Percentiles rank a stretch among this genome's conserved stretches.
Evolutionary conservation across 2,888 invertebrate species (phyloP).

Genomic region (Tenthredo distinguenda): DNA sequence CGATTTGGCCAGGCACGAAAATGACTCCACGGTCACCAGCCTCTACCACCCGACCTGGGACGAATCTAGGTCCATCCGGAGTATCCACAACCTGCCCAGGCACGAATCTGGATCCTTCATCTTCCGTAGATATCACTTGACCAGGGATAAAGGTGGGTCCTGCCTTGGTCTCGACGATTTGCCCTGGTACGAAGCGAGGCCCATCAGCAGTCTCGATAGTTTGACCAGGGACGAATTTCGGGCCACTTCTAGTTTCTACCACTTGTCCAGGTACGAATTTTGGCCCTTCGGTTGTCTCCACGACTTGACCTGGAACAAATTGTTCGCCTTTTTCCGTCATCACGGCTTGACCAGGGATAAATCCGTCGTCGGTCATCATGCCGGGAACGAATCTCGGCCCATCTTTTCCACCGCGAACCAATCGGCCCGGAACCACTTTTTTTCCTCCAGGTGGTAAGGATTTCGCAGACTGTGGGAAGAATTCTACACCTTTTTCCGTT

Average conservation of each 20-base stretch:
- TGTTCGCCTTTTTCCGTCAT: constrained; percentile 86
- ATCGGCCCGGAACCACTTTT: constrained; percentile 82
- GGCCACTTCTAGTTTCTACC: constrained; percentile 84
- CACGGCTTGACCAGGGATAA: constrained; percentile 86
- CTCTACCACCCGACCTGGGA: constrained; percentile 79
- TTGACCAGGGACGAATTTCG: constrained; percentile 86
- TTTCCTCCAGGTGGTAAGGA: constrained; percentile 80
- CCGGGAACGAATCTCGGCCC: constrained; percentile 86
- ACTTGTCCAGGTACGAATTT: constrained; percentile 90
- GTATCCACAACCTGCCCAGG: constrained; percentile 87
- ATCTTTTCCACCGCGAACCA: constrained; percentile 82
- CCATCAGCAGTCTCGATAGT: constrained; percentile 86
- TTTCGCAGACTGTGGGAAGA: constrained; percentile 81
- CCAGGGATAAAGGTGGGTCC: constrained; percentile 90
- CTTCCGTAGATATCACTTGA: constrained; percentile 84
- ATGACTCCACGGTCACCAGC: constrained; percentile 77
- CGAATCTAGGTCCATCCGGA: constrained; percentile 84
- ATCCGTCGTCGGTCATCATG: constrained; percentile 84
- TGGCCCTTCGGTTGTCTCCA: constrained; percentile 84
- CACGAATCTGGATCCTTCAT: constrained; percentile 80
- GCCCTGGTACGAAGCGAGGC: constrained; percentile 88
- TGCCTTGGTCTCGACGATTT: constrained; percentile 87
- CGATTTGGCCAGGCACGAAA: constrained; percentile 79
- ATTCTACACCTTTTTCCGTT: constrained; percentile 83
- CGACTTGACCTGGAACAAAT: constrained; percentile 86